Conservation (phyloP, 2,797 vertebrate genomes). For the Artibeus lituratus region DNA sequence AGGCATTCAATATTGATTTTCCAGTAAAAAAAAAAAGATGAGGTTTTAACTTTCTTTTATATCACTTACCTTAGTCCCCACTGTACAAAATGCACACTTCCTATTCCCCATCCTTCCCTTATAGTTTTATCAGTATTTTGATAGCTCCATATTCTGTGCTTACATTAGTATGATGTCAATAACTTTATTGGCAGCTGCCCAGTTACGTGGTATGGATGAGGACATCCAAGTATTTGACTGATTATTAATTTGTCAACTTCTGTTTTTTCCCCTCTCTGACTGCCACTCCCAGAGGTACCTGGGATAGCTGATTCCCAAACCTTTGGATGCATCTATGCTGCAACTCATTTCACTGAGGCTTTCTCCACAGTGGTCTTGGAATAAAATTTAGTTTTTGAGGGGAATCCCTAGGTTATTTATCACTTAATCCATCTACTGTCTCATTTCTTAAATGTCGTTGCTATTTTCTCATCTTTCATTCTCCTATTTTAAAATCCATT, state of each 20-base stretch:
- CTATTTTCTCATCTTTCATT: neutral
- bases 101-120: neutral
- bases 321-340: neutral
- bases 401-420: neutral
- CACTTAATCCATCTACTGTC: neutral
- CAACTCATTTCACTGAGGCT: neutral
- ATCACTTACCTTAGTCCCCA: neutral
- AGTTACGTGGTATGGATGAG: neutral
- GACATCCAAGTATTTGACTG: neutral
- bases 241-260: neutral
- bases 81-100: neutral
- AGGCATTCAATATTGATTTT: neutral
- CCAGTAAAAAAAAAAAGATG: neutral
- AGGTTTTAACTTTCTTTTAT: neutral
- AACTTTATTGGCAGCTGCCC: neutral
- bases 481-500: neutral
- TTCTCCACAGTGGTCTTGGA: neutral
- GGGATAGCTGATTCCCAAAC: neutral
- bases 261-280: neutral
- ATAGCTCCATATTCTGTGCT: neutral
- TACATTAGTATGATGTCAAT: neutral
- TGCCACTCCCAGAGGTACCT: neutral
- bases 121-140: neutral
- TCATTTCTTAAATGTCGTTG: neutral
- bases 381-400: neutral